These are phyloP conservation scores for Patella vulgata DNA, from an alignment of 1,140 invertebrate genomes.

Conservation along the genomic window DNA sequence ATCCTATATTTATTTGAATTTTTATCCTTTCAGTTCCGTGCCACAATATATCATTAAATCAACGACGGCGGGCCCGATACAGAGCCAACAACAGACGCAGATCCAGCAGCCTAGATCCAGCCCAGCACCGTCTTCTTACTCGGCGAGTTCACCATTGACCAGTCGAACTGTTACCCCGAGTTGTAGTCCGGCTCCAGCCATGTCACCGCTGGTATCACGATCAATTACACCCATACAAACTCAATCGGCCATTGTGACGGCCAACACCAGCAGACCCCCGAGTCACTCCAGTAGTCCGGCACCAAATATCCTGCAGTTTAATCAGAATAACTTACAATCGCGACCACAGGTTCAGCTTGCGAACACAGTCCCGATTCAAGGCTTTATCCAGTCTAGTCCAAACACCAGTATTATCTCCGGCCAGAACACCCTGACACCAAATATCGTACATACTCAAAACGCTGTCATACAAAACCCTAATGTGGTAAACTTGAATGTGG, in stretches of 20 bases:
- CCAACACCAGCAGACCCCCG: background rate
- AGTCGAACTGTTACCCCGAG: slow-evolving; percentile 36
- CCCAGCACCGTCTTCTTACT: slow-evolving; percentile 24
- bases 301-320: slow-evolving; percentile 7
- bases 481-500: slow-evolving; percentile 57
- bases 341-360: slow-evolving; percentile 4
- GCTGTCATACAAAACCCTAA: slow-evolving; percentile 58
- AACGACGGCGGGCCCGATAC: slow-evolving; percentile 7
- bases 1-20: too few species aligned
- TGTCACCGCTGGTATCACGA: slow-evolving; percentile 37
- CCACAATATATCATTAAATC: background rate
- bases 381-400: slow-evolving; percentile 7
- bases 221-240: slow-evolving; percentile 33
- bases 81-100: slow-evolving; percentile 4
- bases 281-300: slow-evolving; percentile 1
- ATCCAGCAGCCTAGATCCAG: slow-evolving; percentile 1
- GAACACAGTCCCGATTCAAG: slow-evolving; percentile 2
- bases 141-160: slow-evolving; percentile 26
- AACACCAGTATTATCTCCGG: slow-evolving; percentile 20
- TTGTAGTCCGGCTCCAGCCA: slow-evolving; percentile 26
- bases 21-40: too few species aligned
- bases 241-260: too few species aligned
- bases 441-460: slow-evolving; percentile 55
- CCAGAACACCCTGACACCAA: slow-evolving; percentile 20
- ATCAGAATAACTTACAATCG: background rate